Evolutionary conservation across 2,113 vertebrate species (phyloP), one percentile per base, ranked within the genome.

Genomic region (Planiliza haematocheilus): DNA sequence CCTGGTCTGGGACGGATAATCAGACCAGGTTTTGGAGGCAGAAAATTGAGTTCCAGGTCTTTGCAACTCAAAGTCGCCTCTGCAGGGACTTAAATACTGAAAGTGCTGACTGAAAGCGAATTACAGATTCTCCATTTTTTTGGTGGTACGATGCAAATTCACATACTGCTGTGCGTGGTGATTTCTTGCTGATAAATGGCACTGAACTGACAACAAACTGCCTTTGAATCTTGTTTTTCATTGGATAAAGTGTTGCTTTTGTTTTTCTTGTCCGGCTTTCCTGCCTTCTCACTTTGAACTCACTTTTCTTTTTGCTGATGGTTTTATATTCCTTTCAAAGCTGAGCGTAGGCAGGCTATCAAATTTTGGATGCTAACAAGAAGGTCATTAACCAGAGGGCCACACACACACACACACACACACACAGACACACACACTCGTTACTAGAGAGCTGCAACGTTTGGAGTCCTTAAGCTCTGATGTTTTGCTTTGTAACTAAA

Each of bases 401-500:
- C 85, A 88, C 81, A 84, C 80, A 72, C 82, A 74, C 76, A 81
- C 59, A 72, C 72, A 58, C 39, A 74, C 18, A 73, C 37, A 67
- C 45, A 60, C n/a, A 70, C 30, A 74, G 10, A 76, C 46, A 49
- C 68, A 74, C 68, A 61, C 79, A 66, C 59, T 59, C 61, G 24
- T 77, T 79, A 17, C 63, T 62, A 61, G 17, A 76, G 63, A 63
- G 70, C 74, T 66, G 50, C 64, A 76, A 55, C 18, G 24, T 70
- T 85, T 80, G 61, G 65, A 85, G 67, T 63, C 73, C 69, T 85
- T 74, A 57, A 73, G 59, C 70, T 65, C 57, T 1, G 9, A 77
- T 91, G 89, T 89, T 91, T 92, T 92, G 82, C 85, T 90, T 88
- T 90, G 91, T 89, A 91, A 91, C 91, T 69, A 82, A 89, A 91